Conservation (phyloP, 2,888 invertebrate genomes). For the Drosophila yooni region DNA sequence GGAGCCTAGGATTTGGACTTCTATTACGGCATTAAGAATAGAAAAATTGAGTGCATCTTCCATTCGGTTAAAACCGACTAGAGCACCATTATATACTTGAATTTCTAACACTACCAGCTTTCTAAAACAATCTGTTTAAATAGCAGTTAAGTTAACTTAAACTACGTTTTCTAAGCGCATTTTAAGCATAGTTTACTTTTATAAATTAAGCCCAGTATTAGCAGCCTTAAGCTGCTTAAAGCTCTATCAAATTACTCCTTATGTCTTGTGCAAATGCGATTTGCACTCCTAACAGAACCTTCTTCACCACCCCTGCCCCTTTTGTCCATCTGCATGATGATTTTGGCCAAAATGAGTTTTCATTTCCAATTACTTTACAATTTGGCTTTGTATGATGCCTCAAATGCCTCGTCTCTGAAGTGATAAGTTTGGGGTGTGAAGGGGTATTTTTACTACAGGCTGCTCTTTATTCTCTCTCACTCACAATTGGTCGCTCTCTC, state of each 20-base stretch:
- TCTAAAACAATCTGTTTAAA: background rate
- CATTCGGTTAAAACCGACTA: background rate
- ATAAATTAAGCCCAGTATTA: background rate
- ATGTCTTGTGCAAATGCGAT: constrained; percentile 25
- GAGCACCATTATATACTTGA: background rate
- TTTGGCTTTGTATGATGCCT: constrained; percentile 65
- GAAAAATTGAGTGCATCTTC: background rate
- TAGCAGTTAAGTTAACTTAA: background rate
- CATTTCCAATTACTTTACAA: constrained; percentile 79
- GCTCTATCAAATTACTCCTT: constrained; percentile 39
- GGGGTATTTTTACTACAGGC: constrained; percentile 22
- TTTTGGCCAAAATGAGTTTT: constrained; percentile 72
- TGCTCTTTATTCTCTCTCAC: constrained; percentile 7
- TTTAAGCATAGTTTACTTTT: background rate
- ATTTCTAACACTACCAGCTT: background rate
- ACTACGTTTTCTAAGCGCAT: background rate
- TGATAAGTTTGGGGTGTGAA: constrained; percentile 6
- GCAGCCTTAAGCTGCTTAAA: constrained; percentile 12
- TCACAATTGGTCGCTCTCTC: no score
- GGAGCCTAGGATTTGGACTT: background rate
- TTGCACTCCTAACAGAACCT: constrained; percentile 4
- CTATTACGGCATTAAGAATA: background rate
- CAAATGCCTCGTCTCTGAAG: constrained; percentile 39
- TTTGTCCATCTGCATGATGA: constrained; percentile 39
- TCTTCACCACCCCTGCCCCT: background rate